Conservation (phyloP, 37 sponge, comb jelly and placozoan genomes). For the Eunapius fragilis region DNA sequence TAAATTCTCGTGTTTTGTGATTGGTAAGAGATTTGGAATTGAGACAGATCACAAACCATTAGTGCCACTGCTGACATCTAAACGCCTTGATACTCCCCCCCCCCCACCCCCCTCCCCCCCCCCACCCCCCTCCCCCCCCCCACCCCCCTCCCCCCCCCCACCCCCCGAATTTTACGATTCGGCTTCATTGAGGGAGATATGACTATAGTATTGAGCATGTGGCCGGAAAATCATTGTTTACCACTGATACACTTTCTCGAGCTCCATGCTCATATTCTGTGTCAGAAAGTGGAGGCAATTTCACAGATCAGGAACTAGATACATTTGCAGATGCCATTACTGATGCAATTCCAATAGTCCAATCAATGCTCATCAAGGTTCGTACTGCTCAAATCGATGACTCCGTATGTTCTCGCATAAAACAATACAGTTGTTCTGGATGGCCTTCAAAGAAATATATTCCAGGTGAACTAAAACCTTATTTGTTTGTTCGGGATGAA, state of each 20-base stretch:
- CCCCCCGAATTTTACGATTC: slow-evolving; percentile 20
- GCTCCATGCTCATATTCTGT: neutral
- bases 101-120: slow-evolving; percentile 23
- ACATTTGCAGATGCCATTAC: neutral
- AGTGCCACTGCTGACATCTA: slow-evolving; percentile 9
- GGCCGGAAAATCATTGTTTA: slow-evolving; percentile 42
- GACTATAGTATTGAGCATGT: slow-evolving; percentile 32
- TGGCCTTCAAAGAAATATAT: slow-evolving; percentile 1
- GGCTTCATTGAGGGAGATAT: slow-evolving; percentile 25
- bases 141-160: slow-evolving; percentile 6
- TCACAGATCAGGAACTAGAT: neutral
- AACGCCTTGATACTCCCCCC: neutral
- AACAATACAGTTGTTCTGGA: neutral
- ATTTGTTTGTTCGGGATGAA: slow-evolving; percentile 22
- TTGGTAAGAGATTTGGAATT: neutral
- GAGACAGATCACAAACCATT: slow-evolving; percentile 12
- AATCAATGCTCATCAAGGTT: neutral
- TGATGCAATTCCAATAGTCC: slow-evolving; percentile 8
- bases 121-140: slow-evolving; percentile 3
- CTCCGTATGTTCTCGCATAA: slow-evolving; percentile 15
- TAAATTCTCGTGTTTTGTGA: neutral
- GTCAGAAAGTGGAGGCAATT: neutral
- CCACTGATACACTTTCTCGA: slow-evolving; percentile 31
- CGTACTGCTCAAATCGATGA: slow-evolving; percentile 6
- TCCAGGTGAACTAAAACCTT: neutral